Base-by-base conservation (phyloP, 2,888 invertebrate species). In the Phalera bucephala region DNA sequence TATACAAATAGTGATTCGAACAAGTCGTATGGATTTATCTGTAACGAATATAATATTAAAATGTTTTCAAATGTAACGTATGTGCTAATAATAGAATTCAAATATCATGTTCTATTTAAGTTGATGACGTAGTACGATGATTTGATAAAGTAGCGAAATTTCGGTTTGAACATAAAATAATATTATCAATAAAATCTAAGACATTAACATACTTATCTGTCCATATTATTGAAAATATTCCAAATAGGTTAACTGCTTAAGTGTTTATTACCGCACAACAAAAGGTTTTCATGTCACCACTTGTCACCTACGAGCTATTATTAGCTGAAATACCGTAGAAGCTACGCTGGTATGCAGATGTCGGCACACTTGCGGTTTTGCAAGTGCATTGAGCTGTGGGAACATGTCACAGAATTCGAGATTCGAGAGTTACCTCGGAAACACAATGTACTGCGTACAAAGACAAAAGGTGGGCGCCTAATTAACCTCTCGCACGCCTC, bases 381-480 rank as follows among this genome's bases (percentile, higher is more conserved):
- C 67, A 84, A 85, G 71, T 66, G 61, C 67, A 71, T 73, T 69
- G 68, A 76, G 67, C 59, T 79, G 86, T 87, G 86, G 80, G 87
- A 87, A 85, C 56, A 67, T 64, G 57, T 67, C 71, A 65, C 64
- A 72, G 71, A 79, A 80, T 81, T 77, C 64, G 64, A 72, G 72
- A 80, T 81, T 77, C 64, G 64, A 72, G 72, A 61, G 62, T 73
- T 56, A 49, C 60, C 62, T 73, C 71, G 58, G 65, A 72, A 73
- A 80, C 50, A 80, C 81, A 84, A 80, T 84, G 77, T 77, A 68
- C 68, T 65, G 57, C 58, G 62, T 69, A 62, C 64, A 72, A 77
- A 78, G 78, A 86, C 80, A 83, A 85, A 82, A 85, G 81, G 75
- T 74, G 70, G 64, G 67, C 72, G 58, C 64, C 61, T 81, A 82